phyloP scores from a whole-genome alignment of 2,113 vertebrate species.

The Chiloscyllium plagiosum region DNA sequence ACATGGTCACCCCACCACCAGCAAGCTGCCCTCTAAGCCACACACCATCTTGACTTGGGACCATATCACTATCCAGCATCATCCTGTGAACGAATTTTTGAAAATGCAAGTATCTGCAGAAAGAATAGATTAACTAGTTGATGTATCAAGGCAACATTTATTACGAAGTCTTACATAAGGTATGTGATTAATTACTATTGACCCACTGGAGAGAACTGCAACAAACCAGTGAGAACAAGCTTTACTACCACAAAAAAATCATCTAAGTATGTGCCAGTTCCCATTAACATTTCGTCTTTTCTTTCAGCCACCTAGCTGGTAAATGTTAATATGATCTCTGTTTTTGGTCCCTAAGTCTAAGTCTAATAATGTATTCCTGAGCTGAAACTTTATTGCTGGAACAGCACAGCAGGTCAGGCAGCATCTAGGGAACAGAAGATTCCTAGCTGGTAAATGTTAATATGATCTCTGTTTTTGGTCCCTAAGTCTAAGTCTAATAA shows the following conservation, averaged over 20 bases:
- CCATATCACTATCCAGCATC: too few species aligned
- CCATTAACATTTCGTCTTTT: background rate
- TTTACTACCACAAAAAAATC: background rate
- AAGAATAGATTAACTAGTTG: background rate
- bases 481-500: background rate
- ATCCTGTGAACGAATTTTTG: too few species aligned
- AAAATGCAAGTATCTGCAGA: background rate
- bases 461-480: background rate
- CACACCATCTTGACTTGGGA: too few species aligned
- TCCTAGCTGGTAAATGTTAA: background rate
- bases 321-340: background rate
- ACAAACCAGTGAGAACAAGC: background rate
- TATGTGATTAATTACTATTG: background rate
- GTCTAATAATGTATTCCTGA: background rate
- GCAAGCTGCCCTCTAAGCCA: too few species aligned
- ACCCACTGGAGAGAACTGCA: background rate
- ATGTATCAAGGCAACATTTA: background rate
- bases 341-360: background rate
- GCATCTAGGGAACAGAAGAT: too few species aligned
- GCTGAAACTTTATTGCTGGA: too few species aligned
- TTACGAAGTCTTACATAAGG: background rate
- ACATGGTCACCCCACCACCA: too few species aligned
- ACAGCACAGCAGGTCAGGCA: too few species aligned
- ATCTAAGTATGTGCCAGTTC: background rate
- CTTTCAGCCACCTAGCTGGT: background rate